Evolutionary conservation across 2,888 invertebrate genomes (phyloP), one percentile per base, ranked within the genome.

Genomic region (Dynastes maya): DNA sequence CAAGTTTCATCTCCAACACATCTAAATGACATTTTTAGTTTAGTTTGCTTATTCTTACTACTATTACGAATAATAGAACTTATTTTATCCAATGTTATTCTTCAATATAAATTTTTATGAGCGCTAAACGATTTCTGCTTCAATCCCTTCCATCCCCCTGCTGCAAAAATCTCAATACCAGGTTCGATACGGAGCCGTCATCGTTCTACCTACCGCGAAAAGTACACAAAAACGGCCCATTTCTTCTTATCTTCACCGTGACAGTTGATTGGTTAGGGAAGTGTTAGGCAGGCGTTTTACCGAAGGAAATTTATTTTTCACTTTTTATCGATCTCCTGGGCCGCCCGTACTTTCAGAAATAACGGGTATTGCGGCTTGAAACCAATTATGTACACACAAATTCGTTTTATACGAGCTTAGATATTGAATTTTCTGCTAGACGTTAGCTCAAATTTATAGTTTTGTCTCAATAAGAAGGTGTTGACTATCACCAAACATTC

Each of bases 261-360:
- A 82, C 83, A 83, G 65, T 80, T 81, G 68, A 83, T 79, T 70
- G 83, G 72, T 72, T 72, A 40, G 72, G 72, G 72, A 72, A 72
- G 72, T 72, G 22, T 71, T 37, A 40, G 55, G 68, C 51, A 22
- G 53, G 45, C 45, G 67, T 40, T n/a, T 40, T 2, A 11, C n/a
- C 58, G 58, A 29, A 72, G 58, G 55, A 72, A 72, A 72, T 72
- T 72, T 58, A 58, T 58, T 72, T 72, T 72, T 67, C 72, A 40
- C 70, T 61, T 72, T 72, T 72, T 72, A 72, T 72, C 72, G 72
- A 72, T 51, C 29, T 9, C 40, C 8, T 8, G 45, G 45, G 45
- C 11, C 11, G 45, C 45, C 8, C 8, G 45, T 45, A 11, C 45
- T 45, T 45, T 45, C 45, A 45, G 45, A 5, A 6, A 9, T 1